These are phyloP conservation scores for Myanophis thanlyinensis DNA, from an alignment of 2,113 vertebrate genomes.

Conservation along the genomic window DNA sequence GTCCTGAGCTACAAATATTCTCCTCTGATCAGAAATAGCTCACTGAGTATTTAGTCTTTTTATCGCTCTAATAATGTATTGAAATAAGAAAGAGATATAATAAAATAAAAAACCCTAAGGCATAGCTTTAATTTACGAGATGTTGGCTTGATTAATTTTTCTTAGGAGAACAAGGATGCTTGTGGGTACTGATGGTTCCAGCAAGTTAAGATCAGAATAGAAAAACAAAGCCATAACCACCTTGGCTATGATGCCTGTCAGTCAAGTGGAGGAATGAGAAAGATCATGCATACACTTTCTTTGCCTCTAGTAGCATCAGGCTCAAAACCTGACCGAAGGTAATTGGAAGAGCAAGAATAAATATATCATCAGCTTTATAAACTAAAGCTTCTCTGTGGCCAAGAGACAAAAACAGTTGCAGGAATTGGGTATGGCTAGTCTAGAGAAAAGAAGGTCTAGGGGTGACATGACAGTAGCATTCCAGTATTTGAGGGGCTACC, in stretches of 20 bases:
- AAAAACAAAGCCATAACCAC: neutral
- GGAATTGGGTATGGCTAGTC: neutral
- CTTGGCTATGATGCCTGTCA: neutral
- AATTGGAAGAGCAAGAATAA: neutral
- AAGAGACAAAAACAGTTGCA: neutral
- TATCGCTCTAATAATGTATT: neutral
- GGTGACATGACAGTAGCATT: neutral
- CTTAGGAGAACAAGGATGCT: neutral
- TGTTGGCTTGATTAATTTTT: neutral
- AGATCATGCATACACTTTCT: neutral
- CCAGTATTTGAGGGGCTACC: neutral
- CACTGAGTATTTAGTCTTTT: neutral
- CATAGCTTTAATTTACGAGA: neutral
- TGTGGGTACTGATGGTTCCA: neutral
- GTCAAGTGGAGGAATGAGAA: neutral
- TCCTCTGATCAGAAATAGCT: neutral
- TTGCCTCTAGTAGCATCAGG: neutral
- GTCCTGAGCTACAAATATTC: too few relatives aligned
- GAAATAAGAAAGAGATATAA: neutral
- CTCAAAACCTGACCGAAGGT: neutral
- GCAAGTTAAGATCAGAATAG: neutral
- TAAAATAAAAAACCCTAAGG: neutral
- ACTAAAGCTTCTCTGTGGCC: neutral
- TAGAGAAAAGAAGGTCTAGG: neutral
- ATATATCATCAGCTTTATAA: neutral